A percentile compares a stretch with the other conserved stretches of the same genome.
These are phyloP conservation scores for Chrysolina oricalcia DNA, from an alignment of 2,888 invertebrate species.

Conservation along the genomic window DNA sequence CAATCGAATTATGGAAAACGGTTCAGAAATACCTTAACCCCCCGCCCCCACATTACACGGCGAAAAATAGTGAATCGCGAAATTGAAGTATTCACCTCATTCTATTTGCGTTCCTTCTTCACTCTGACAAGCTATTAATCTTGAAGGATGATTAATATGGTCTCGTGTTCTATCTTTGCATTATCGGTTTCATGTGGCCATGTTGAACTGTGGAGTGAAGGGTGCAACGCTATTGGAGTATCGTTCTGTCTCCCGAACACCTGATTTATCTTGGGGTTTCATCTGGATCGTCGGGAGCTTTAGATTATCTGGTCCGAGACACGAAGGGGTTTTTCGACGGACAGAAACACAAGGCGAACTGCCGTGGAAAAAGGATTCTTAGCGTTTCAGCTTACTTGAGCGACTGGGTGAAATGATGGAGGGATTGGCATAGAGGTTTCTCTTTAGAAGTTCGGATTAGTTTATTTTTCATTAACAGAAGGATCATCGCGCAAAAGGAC, in stretches of 20 bases:
- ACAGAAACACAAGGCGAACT: neutral
- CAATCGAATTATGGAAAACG: no score
- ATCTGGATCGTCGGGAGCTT: constrained; percentile 2
- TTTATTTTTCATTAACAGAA: no score
- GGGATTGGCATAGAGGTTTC: no score
- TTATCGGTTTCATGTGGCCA: constrained; percentile 12
- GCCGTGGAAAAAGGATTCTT: no score
- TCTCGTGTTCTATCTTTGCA: constrained; percentile 24
- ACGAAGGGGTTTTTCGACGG: neutral
- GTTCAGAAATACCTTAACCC: no score
- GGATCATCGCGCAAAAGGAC: no score
- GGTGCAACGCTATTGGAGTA: neutral
- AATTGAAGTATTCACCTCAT: constrained; percentile 15
- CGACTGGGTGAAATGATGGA: no score
- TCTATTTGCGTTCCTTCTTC: constrained; percentile 24
- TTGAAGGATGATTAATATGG: constrained; percentile 22
- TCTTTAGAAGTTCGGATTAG: no score
- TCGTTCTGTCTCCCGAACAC: neutral
- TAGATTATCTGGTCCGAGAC: neutral
- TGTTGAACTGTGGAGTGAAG: neutral
- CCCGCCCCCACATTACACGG: no score
- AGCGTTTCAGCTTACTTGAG: no score
- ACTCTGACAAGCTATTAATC: constrained; percentile 18
- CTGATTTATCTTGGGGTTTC: constrained; percentile 14
- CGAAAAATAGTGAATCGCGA: constrained; percentile 9